Conservation (phyloP, 2,797 vertebrate species). For the Sebastes reedi region DNA sequence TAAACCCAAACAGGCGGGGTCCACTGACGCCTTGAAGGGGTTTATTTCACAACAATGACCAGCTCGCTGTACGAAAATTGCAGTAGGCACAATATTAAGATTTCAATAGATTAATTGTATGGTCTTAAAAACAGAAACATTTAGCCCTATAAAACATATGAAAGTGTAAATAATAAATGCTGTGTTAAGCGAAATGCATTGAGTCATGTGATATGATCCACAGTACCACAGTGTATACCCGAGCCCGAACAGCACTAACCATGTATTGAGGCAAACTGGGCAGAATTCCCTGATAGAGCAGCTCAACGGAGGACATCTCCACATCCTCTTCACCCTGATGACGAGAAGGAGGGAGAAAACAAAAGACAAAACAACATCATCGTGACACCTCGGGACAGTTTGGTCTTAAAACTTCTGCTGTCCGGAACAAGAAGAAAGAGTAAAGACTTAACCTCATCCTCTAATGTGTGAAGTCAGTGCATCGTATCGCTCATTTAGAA, state of each 20-base stretch:
- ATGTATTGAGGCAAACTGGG: constrained; percentile 98
- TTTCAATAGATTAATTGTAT: too few relatives aligned
- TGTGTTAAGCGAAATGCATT: background rate
- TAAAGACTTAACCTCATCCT: background rate
- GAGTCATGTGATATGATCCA: background rate
- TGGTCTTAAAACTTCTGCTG: background rate
- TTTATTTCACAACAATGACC: too few relatives aligned
- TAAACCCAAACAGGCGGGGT: too few relatives aligned
- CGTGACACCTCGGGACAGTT: background rate
- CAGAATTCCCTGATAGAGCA: constrained; percentile 96
- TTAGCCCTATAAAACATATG: background rate
- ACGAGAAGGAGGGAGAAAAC: constrained; percentile 18
- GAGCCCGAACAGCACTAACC: constrained; percentile 79
- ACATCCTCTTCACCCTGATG: constrained; percentile 94
- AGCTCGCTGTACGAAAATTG: too few relatives aligned
- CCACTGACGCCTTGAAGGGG: too few relatives aligned
- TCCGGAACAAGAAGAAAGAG: background rate
- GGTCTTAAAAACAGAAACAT: background rate
- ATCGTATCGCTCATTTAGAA: background rate
- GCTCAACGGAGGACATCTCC: constrained; percentile 91
- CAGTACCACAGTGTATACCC: background rate
- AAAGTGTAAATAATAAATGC: background rate
- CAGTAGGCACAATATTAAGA: too few relatives aligned
- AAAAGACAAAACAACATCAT: background rate
- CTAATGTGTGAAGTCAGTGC: background rate